Conservation (phyloP, 1,140 invertebrate genomes). For the Zaprionus vittiger region DNA sequence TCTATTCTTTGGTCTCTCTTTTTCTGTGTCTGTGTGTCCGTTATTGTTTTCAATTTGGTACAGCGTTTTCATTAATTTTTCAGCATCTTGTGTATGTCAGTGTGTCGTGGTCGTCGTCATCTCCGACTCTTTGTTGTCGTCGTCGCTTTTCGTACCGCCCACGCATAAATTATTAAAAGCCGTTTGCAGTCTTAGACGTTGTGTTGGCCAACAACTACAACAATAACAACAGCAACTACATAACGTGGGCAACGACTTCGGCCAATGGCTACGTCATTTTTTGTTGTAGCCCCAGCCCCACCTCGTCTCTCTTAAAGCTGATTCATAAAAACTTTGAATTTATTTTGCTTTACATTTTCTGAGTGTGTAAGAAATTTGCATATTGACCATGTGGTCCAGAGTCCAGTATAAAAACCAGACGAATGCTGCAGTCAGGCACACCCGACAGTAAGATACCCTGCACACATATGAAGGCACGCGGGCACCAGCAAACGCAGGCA, state of each 20-base stretch:
- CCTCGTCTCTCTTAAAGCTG: conserved; percentile 48
- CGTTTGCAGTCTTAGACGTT: conserved; percentile 54
- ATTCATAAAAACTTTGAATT: conserved; percentile 79
- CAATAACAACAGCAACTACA: conserved; percentile 4
- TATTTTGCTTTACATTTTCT: conserved; percentile 60
- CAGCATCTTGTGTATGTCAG: conserved; percentile 54
- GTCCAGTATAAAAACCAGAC: conserved; percentile 24
- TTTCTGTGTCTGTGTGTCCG: conserved; percentile 20
- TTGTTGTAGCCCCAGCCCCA: not conserved
- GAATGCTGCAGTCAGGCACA: too few species aligned
- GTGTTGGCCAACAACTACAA: conserved; percentile 38
- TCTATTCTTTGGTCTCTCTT: not conserved
- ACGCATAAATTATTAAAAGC: conserved; percentile 79
- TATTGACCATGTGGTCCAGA: conserved; percentile 44
- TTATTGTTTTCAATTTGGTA: conserved; percentile 80
- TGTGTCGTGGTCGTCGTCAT: conserved; percentile 46
- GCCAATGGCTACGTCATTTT: conserved; percentile 44
- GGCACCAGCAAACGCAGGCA: too few species aligned
- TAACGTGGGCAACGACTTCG: conserved; percentile 26
- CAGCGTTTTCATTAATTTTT: conserved; percentile 82
- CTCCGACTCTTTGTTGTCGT: conserved; percentile 61
- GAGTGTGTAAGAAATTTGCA: conserved; percentile 62
- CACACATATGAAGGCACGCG: too few species aligned
- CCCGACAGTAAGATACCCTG: not conserved
- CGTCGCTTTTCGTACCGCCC: conserved; percentile 50